Conservation (phyloP, 2,113 vertebrate genomes). For the Stegastes partitus region DNA sequence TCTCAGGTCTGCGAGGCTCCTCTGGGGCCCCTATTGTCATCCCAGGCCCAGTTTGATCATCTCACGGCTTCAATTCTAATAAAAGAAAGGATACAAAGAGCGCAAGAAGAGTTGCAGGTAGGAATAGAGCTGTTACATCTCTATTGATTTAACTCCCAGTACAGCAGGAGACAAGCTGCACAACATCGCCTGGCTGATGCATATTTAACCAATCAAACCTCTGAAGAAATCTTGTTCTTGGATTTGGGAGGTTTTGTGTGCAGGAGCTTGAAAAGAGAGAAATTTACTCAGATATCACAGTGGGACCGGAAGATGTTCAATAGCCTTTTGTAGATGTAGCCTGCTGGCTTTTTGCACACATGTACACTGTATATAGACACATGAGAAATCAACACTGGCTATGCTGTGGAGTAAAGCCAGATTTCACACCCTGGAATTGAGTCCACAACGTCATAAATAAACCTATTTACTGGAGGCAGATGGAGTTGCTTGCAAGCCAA, state of each 20-base stretch:
- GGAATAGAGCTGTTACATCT: slow-evolving; percentile 30
- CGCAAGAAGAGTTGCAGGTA: neutral
- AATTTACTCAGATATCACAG: neutral
- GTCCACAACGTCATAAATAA: slow-evolving; percentile 44
- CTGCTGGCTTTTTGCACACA: slow-evolving; percentile 8
- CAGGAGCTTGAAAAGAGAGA: slow-evolving; percentile 3
- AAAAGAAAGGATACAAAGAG: slow-evolving; percentile 5
- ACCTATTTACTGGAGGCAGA: slow-evolving; percentile 22
- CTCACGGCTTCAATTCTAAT: neutral
- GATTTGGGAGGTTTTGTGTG: slow-evolving; percentile 18
- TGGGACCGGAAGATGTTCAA: neutral
- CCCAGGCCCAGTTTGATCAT: slow-evolving; percentile 17
- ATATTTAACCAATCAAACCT: slow-evolving; percentile 31
- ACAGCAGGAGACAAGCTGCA: slow-evolving; percentile 34
- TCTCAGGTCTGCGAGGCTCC: neutral
- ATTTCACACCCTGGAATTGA: slow-evolving; percentile 36
- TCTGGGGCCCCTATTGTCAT: neutral
- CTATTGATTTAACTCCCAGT: slow-evolving; percentile 46
- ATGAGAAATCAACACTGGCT: slow-evolving; percentile 22
- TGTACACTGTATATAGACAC: neutral
- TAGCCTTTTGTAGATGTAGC: neutral
- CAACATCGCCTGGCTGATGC: neutral
- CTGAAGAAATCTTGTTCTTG: slow-evolving; percentile 33
- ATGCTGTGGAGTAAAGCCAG: slow-evolving; percentile 9
- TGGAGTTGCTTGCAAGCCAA: slow-evolving; percentile 10